Base-by-base conservation (phyloP, 2,888 invertebrate species). In the Tricholauxania praeusta region DNA sequence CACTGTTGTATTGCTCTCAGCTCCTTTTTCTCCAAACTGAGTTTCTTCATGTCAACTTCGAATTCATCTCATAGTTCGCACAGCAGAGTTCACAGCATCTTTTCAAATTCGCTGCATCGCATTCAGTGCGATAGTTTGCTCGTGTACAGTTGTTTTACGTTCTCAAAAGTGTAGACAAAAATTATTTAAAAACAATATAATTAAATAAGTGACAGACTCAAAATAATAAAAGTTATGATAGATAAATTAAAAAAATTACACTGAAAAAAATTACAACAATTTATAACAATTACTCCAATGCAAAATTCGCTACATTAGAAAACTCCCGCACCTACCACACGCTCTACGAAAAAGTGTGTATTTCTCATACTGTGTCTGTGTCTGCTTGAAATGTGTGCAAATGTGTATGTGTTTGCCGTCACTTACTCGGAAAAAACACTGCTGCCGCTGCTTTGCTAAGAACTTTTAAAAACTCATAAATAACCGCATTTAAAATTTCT, bases 81-180 rank as follows among this genome's bases (percentile, higher is more conserved):
- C 60, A 76, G 72, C 73, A 75, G 77, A 78, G 78, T 76, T 79
- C 80, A 80, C 84, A 84, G 83, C 85, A 83, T 85, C 84, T 80
- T 81, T 77, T 72, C 75, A 72, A 75, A 71, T 77, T 76, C 74
- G 60, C 76, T 75, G 75, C 78, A 79, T 82, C 83, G 83, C 84
- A 84, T 84, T 84, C 81, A 81, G 83, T 81, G 80, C 82, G 82
- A 19, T 84, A 79, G 80, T 78, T 81, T 81, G 82, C 80, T 82
- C 80, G 84, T 79, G 82, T 80, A 77, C 78, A 79, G 84, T 84
- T 75, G 76, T 75, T 75, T 79, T 79, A 77, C 76, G 78, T 75
- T 78, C 78, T 73, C 75, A 79, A 77, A 75, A 73, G 74, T 74
- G 78, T 72, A n/a, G 71, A 51, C 15, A 68, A 17, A 22, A 52